A percentile compares a stretch with the other conserved stretches of the same genome.
These are phyloP conservation scores for Odontocolon sp. DNA, from an alignment of 2,888 invertebrate species.

Conservation along the genomic window DNA sequence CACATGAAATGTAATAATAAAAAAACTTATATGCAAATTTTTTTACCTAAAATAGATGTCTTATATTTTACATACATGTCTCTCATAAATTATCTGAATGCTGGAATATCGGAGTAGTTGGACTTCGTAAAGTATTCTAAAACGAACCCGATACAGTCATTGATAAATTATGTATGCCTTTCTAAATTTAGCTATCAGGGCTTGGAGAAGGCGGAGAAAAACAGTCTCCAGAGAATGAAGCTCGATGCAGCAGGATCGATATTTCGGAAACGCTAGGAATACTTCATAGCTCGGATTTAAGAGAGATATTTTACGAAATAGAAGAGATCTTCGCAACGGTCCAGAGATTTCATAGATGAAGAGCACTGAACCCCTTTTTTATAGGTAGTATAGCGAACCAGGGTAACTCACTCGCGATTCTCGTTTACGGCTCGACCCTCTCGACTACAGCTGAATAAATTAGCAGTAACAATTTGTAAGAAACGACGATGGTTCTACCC, in stretches of 20 bases:
- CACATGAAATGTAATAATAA: too few relatives aligned
- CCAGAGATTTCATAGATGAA: constrained; percentile 3
- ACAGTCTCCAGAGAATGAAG: neutral
- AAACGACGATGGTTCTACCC: constrained; percentile 65
- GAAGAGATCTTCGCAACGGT: neutral
- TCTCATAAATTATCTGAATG: too few relatives aligned
- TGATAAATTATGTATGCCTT: too few relatives aligned
- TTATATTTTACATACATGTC: too few relatives aligned
- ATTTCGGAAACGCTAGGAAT: neutral
- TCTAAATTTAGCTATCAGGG: too few relatives aligned
- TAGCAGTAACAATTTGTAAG: constrained; percentile 71
- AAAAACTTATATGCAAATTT: too few relatives aligned
- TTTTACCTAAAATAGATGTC: too few relatives aligned
- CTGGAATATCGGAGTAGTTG: too few relatives aligned
- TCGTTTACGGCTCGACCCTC: constrained; percentile 19
- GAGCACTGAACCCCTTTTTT: constrained; percentile 20
- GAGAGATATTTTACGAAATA: neutral
- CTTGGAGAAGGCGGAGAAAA: too few relatives aligned
- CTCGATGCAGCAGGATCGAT: neutral
- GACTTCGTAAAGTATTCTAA: too few relatives aligned
- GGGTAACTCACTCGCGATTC: constrained; percentile 31
- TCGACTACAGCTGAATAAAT: constrained; percentile 69
- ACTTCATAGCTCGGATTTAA: neutral
- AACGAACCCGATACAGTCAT: too few relatives aligned
- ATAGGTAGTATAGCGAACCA: neutral